A percentile compares a stretch with the other conserved stretches of the same genome.
Conservation (phyloP, 53 echinoderm and acorn worm genomes). For the Holothuria scabra region DNA sequence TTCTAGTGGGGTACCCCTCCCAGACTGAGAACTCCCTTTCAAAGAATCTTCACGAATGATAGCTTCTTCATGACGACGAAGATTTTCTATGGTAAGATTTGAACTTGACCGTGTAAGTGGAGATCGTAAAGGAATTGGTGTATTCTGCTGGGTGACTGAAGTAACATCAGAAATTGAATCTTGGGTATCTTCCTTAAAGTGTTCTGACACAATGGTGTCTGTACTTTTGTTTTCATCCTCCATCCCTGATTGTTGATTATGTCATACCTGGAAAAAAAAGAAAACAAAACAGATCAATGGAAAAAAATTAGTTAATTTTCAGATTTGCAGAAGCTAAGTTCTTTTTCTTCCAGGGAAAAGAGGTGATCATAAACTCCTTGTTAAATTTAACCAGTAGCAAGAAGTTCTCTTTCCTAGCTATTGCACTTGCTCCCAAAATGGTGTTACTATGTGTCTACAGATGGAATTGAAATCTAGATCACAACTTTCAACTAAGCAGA, state of each 20-base stretch:
- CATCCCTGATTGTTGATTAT: not conserved
- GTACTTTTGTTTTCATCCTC: not conserved
- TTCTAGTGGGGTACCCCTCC: slow-evolving; percentile 49
- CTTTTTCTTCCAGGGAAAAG: too few relatives aligned
- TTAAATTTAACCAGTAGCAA: too few relatives aligned
- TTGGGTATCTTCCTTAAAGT: not conserved
- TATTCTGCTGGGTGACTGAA: slow-evolving; percentile 21
- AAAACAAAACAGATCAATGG: too few relatives aligned
- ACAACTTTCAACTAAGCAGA: too few relatives aligned
- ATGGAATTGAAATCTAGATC: too few relatives aligned
- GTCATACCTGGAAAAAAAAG: too few relatives aligned
- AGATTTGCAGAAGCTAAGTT: too few relatives aligned
- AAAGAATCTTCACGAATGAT: slow-evolving; percentile 55
- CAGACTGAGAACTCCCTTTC: slow-evolving; percentile 55
- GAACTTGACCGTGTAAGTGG: slow-evolving; percentile 62
- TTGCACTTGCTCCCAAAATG: too few relatives aligned
- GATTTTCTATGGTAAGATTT: slow-evolving; percentile 92
- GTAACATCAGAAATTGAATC: slow-evolving; percentile 11
- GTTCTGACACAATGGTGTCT: not conserved
- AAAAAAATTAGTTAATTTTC: too few relatives aligned
- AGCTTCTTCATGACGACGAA: slow-evolving; percentile 79
- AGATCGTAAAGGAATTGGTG: not conserved
- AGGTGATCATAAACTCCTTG: too few relatives aligned
- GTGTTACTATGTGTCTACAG: too few relatives aligned
- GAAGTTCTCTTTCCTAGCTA: too few relatives aligned